These are phyloP conservation scores for Meloidogyne exigua DNA, from an alignment of 1,140 invertebrate genomes.

Conservation along the genomic window DNA sequence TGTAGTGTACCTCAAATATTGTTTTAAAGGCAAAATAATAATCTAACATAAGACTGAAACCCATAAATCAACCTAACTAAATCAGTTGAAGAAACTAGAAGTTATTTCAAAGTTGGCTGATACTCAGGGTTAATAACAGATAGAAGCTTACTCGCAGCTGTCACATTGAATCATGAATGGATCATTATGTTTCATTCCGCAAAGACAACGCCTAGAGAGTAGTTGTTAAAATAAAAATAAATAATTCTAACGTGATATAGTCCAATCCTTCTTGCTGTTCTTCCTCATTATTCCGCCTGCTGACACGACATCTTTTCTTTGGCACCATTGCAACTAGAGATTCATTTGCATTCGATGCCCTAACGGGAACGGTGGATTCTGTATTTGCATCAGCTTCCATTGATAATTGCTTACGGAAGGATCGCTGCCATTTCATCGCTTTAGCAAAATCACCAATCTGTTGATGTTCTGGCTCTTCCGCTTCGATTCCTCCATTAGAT, in stretches of 20 bases:
- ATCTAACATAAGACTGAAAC: too few relatives aligned
- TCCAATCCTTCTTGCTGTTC: background rate
- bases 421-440: background rate
- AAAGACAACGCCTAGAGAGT: slow-evolving; percentile 22
- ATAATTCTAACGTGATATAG: background rate
- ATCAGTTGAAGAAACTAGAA: too few relatives aligned
- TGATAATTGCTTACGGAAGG: background rate
- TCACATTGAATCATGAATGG: slow-evolving; percentile 50
- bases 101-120: too few relatives aligned
- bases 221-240: background rate
- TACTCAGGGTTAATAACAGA: too few relatives aligned
- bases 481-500: background rate
- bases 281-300: background rate
- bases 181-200: slow-evolving; percentile 20
- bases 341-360: background rate
- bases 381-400: background rate
- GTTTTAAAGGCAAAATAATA: too few relatives aligned
- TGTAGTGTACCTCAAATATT: too few relatives aligned
- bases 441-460: background rate
- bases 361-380: background rate
- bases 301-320: background rate
- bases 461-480: background rate
- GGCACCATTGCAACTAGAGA: background rate
- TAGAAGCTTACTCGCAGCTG: slow-evolving; percentile 30
- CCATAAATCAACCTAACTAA: too few relatives aligned